Conservation (phyloP, 2,113 vertebrate genomes). For the Cyprichromis sp. region DNA sequence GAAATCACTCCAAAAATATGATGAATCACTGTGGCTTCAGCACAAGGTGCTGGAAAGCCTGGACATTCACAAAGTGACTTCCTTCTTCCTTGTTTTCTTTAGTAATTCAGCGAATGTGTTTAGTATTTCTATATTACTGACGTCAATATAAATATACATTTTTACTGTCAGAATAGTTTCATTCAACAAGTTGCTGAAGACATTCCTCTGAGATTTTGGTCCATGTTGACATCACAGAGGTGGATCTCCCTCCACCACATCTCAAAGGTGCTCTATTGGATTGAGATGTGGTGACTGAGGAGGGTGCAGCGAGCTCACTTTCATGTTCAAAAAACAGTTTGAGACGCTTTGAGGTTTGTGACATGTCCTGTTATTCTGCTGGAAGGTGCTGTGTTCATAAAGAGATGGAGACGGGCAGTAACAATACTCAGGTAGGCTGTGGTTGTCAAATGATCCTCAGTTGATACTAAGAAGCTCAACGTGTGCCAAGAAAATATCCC, state of each 20-base stretch:
- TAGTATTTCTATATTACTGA: neutral
- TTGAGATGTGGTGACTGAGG: neutral
- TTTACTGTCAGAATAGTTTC: neutral
- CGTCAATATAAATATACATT: rapidly evolving
- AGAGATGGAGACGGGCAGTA: neutral
- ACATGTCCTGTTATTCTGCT: neutral
- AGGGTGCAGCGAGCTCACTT: neutral
- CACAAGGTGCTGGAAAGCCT: neutral
- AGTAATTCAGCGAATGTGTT: neutral
- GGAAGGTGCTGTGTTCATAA: neutral
- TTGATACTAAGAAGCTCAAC: rapidly evolving
- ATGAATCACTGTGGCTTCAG: neutral
- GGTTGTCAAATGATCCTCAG: neutral
- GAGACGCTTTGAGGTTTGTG: rapidly evolving
- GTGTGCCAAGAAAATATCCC: neutral
- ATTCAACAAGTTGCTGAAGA: neutral
- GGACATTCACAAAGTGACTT: neutral
- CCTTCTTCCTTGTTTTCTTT: neutral
- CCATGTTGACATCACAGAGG: neutral
- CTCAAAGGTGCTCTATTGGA: neutral
- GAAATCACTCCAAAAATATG: rapidly evolving
- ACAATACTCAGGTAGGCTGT: neutral
- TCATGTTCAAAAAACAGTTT: neutral
- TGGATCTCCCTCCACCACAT: neutral
- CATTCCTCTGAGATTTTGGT: neutral